Evolutionary conservation across 2,888 invertebrate species (phyloP).

Genomic region (Endomychus coccineus): DNA sequence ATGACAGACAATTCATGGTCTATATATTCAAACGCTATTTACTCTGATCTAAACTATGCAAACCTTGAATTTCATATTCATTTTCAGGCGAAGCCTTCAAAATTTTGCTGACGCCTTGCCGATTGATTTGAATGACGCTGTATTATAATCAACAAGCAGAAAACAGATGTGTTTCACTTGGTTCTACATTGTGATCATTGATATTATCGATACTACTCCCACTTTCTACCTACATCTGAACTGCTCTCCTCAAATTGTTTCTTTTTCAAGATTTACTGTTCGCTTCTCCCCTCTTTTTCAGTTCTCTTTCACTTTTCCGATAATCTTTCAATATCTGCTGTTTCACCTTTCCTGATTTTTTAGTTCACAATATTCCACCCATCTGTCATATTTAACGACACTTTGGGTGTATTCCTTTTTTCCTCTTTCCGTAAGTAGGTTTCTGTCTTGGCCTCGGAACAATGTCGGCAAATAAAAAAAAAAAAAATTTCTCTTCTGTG

Average conservation of each 20-base stretch:
- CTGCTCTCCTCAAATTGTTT: background rate
- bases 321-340: too few species aligned
- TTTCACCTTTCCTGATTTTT: background rate
- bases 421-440: too few species aligned
- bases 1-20: too few species aligned
- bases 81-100: too few species aligned
- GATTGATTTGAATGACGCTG: background rate
- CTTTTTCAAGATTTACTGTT: background rate
- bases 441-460: too few species aligned
- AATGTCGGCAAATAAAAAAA: too few species aligned
- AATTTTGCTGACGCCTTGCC: background rate
- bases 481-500: too few species aligned
- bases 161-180: background rate
- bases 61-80: too few species aligned
- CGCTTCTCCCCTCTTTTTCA: too few species aligned
- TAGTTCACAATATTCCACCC: background rate
- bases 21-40: too few species aligned
- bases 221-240: constrained; percentile 2
- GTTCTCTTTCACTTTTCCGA: too few species aligned
- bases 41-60: too few species aligned
- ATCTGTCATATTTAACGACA: constrained; percentile 3
- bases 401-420: constrained; percentile 3
- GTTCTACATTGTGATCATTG: background rate
- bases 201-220: constrained; percentile 1
- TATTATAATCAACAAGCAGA: background rate